These are phyloP conservation scores for Fregetta grallaria DNA, from an alignment of 2,113 vertebrate genomes.

Conservation along the genomic window DNA sequence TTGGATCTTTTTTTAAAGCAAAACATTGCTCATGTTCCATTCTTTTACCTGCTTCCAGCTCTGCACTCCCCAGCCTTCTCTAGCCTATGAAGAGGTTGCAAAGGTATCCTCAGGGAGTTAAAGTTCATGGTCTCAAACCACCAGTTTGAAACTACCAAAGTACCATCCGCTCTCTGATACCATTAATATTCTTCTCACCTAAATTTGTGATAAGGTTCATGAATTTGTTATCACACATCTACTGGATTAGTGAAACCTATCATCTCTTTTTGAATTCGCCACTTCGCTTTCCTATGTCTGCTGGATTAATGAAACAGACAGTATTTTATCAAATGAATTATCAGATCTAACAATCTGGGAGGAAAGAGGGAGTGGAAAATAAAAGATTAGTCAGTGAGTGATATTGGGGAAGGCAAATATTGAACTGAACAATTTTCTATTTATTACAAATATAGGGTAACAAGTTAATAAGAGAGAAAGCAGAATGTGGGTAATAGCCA, in stretches of 20 bases:
- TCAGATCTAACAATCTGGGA: background rate
- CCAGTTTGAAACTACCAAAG: background rate
- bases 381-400: background rate
- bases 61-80: background rate
- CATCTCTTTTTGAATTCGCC: background rate
- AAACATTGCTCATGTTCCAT: background rate
- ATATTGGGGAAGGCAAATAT: conserved; percentile 1
- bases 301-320: background rate
- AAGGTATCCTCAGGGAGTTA: background rate
- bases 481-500: background rate
- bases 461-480: background rate
- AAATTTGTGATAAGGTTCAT: background rate
- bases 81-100: background rate
- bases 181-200: background rate
- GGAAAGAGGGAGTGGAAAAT: background rate
- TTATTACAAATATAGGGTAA: background rate
- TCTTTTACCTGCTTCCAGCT: background rate
- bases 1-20: background rate
- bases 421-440: background rate
- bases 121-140: background rate
- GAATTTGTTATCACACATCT: background rate
- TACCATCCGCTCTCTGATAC: background rate
- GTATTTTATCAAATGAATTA: conserved; percentile 12
- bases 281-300: background rate
- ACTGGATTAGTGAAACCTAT: background rate